These are phyloP conservation scores for Coleophora deauratella DNA, from an alignment of 2,888 invertebrate species.

Conservation along the genomic window DNA sequence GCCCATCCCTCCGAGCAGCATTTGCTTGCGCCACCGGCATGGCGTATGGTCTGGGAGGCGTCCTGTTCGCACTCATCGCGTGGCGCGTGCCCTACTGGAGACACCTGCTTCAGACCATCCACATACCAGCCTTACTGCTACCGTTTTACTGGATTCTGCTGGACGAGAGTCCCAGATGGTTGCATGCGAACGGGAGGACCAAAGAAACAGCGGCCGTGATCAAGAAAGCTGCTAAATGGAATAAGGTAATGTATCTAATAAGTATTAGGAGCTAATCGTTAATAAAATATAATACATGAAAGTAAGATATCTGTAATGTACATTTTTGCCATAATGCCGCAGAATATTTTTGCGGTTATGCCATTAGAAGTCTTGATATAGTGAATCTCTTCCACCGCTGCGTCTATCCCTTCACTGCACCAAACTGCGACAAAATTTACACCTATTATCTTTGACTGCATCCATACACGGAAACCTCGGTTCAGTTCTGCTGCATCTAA, in stretches of 20 bases:
- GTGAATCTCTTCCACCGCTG: too few species aligned
- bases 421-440: too few species aligned
- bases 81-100: conserved; percentile 79
- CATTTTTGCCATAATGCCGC: too few species aligned
- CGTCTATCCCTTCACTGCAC: too few species aligned
- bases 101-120: conserved; percentile 75
- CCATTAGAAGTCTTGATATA: too few species aligned
- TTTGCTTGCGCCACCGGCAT: conserved; percentile 59
- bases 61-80: conserved; percentile 58
- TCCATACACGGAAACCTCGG: too few species aligned
- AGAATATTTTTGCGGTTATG: too few species aligned
- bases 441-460: too few species aligned
- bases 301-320: too few species aligned
- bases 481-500: too few species aligned
- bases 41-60: conserved; percentile 68
- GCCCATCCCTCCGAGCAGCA: conserved; percentile 47
- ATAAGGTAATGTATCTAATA: conserved; percentile 53
- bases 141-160: conserved; percentile 79
- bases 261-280: too few species aligned
- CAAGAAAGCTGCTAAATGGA: conserved; percentile 76
- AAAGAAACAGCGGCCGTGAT: conserved; percentile 74
- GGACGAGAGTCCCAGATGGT: conserved; percentile 85
- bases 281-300: too few species aligned
- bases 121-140: conserved; percentile 79
- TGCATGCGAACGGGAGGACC: conserved; percentile 75